These are phyloP conservation scores for Drosophila rhopaloa DNA, from an alignment of 1,140 invertebrate species.

Conservation along the genomic window DNA sequence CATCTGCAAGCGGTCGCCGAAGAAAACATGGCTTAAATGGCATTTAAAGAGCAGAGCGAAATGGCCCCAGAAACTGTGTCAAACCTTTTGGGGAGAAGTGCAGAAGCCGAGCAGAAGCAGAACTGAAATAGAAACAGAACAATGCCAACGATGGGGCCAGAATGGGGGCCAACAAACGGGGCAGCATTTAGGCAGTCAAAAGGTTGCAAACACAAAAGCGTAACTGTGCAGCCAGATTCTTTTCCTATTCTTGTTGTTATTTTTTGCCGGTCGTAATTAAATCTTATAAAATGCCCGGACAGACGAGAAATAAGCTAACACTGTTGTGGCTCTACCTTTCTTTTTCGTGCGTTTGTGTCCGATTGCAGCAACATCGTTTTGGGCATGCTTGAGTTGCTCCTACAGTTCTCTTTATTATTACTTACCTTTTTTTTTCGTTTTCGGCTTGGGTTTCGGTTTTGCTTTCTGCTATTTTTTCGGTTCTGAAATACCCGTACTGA, in stretches of 20 bases:
- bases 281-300: slow-evolving; percentile 65
- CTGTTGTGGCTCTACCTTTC: slow-evolving; percentile 49
- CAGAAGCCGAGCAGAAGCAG: slow-evolving; percentile 45
- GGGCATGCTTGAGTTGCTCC: slow-evolving; percentile 66
- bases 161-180: slow-evolving; percentile 75
- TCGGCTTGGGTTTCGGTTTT: slow-evolving; percentile 6
- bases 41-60: slow-evolving; percentile 76
- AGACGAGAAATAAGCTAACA: slow-evolving; percentile 38
- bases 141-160: slow-evolving; percentile 43
- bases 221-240: slow-evolving; percentile 70
- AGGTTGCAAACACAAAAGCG: slow-evolving; percentile 68
- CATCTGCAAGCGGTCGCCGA: slow-evolving; percentile 41
- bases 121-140: slow-evolving; percentile 52
- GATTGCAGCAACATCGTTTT: slow-evolving; percentile 45
- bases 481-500: slow-evolving; percentile 61
- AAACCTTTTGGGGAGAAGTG: slow-evolving; percentile 73
- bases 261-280: slow-evolving; percentile 62
- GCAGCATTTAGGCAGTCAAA: slow-evolving; percentile 65
- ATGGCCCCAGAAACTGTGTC: slow-evolving; percentile 75
- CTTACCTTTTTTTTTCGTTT: slow-evolving; percentile 43
- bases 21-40: slow-evolving; percentile 63
- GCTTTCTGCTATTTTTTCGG: slow-evolving; percentile 41
- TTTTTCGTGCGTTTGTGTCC: slow-evolving; percentile 23
- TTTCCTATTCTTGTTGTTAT: slow-evolving; percentile 16
- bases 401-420: slow-evolving; percentile 59